Percentiles rank a stretch among this genome's conserved stretches.
Evolutionary conservation across 30 jellyfish, hydroid and myxozoan genomes (phyloP).

Genomic region (Chironex yamaguchii): DNA sequence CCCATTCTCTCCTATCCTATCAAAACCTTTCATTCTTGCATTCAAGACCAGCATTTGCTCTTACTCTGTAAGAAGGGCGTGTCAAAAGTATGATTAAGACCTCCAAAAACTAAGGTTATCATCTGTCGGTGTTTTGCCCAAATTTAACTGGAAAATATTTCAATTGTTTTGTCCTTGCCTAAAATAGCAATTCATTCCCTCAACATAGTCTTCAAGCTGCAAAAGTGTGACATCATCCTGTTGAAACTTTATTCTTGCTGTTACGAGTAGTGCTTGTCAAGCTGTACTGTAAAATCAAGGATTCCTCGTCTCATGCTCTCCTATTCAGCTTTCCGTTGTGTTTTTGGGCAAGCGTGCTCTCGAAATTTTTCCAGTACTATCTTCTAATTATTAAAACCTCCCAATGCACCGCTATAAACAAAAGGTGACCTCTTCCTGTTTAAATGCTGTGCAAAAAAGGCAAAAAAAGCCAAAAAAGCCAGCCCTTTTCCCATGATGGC

Average conservation of each 20-base stretch:
- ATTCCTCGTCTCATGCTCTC: conserved; percentile 40
- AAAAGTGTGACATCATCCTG: conserved; percentile 32
- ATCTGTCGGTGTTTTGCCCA: conserved; percentile 45
- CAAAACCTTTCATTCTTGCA: conserved; percentile 28
- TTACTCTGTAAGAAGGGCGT: conserved; percentile 32
- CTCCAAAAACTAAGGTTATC: conserved; percentile 23
- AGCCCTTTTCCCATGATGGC: no score
- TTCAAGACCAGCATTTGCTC: conserved; percentile 46
- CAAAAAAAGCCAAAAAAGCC: conserved; percentile 47
- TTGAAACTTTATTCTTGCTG: conserved; percentile 39
- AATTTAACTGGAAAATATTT: conserved; percentile 41
- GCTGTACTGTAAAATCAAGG: conserved; percentile 19
- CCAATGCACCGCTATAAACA: conserved; percentile 13
- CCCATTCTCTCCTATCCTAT: conserved; percentile 35
- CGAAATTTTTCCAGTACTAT: conserved; percentile 41
- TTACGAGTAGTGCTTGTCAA: conserved; percentile 34
- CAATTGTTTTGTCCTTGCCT: conserved; percentile 25
- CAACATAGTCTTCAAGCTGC: conserved; percentile 13
- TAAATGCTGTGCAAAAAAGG: conserved; percentile 38
- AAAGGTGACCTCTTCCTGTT: conserved; percentile 35
- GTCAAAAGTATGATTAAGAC: conserved; percentile 36
- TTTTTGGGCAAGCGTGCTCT: conserved; percentile 29
- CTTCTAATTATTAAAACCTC: conserved; percentile 18
- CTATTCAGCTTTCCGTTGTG: conserved; percentile 19
- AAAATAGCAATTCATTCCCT: conserved; percentile 22